phyloP scores from a whole-genome alignment of 2,113 vertebrate species.

The Trichomycterus rosablanca region DNA sequence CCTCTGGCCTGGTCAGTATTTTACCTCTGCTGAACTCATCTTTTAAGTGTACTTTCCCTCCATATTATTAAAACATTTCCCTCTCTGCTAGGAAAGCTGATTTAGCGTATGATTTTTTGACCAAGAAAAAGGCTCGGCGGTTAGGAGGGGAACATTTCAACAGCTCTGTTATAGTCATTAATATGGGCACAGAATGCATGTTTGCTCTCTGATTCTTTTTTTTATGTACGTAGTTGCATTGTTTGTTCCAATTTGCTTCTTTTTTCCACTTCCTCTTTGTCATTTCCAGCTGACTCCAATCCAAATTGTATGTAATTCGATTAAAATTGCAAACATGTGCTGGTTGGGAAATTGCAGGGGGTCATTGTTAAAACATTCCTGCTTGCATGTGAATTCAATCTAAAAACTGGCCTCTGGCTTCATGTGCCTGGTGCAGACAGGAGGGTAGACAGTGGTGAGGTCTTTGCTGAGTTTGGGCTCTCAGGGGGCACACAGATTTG shows the following conservation, averaged over 20 bases:
- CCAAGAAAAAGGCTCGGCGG: conserved; percentile 20
- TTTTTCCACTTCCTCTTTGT: conserved; percentile 18
- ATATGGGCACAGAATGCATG: conserved; percentile 25
- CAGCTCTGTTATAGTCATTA: conserved; percentile 44
- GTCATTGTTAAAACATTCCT: conserved; percentile 43
- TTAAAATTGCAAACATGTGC: conserved; percentile 47
- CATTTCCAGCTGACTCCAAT: conserved; percentile 36
- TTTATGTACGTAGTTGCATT: conserved; percentile 32
- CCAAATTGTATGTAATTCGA: conserved; percentile 39
- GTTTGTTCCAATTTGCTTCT: conserved; percentile 33
- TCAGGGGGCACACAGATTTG: conserved; percentile 9
- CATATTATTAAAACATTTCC: conserved; percentile 34
- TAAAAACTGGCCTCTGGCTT: conserved; percentile 39
- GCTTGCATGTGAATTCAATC: conserved; percentile 45
- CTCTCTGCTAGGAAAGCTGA: conserved; percentile 12
- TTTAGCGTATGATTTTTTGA: conserved; percentile 4
- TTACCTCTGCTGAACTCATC: conserved; percentile 31
- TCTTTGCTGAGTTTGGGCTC: conserved; percentile 15
- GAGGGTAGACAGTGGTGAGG: conserved; percentile 38
- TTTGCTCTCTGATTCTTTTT: conserved; percentile 34
- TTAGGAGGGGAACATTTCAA: conserved; percentile 30
- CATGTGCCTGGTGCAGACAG: conserved; percentile 36
- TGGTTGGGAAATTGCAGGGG: conserved; percentile 37
- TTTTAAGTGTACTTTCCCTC: conserved; percentile 26
- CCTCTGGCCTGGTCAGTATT: conserved; percentile 25